phyloP scores from a whole-genome alignment of 30 jellyfish, hydroid and myxozoan species.

The Pseudorhiza aurosa region DNA sequence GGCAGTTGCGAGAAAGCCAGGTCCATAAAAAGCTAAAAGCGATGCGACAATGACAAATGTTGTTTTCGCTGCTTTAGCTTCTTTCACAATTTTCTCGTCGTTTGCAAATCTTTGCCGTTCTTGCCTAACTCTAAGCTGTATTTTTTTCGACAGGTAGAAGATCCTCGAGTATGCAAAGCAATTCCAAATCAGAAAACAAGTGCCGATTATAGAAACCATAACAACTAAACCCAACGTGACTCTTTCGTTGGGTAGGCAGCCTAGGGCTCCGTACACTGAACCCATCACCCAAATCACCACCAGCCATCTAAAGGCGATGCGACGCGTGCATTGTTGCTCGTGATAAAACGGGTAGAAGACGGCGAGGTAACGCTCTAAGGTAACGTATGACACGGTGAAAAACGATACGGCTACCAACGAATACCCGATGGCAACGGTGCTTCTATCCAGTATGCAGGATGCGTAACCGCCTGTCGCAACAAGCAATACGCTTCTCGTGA shows the following conservation, averaged over 20 bases:
- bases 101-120: slow-evolving; percentile 49
- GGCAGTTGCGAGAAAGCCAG: slow-evolving; percentile 63
- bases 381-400: slow-evolving; percentile 65
- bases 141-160: slow-evolving; percentile 40
- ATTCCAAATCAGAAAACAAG: slow-evolving; percentile 45
- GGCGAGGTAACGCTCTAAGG: slow-evolving; percentile 62
- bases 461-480: slow-evolving; percentile 3
- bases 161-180: slow-evolving; percentile 64
- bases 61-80: slow-evolving; percentile 68
- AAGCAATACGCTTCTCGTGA: slow-evolving; percentile 36
- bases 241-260: slow-evolving; percentile 35
- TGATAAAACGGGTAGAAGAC: slow-evolving; percentile 61
- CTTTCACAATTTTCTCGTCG: slow-evolving; percentile 63
- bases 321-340: slow-evolving; percentile 52
- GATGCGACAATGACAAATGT: slow-evolving; percentile 55
- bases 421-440: slow-evolving; percentile 59
- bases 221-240: slow-evolving; percentile 20
- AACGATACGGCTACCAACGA: slow-evolving; percentile 56
- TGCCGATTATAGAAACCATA: slow-evolving; percentile 60
- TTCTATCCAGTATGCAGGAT: slow-evolving; percentile 45
- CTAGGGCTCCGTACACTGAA: slow-evolving; percentile 33
- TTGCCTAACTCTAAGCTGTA: slow-evolving; percentile 28
- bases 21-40: slow-evolving; percentile 45
- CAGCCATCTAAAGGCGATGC: slow-evolving; percentile 28
- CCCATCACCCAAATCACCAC: slow-evolving; percentile 43